Percentiles rank a stretch among this genome's conserved stretches.
Evolutionary conservation across 92 coral and sea anemone genomes (phyloP).

Genomic region (Virgularia gustaviana): DNA sequence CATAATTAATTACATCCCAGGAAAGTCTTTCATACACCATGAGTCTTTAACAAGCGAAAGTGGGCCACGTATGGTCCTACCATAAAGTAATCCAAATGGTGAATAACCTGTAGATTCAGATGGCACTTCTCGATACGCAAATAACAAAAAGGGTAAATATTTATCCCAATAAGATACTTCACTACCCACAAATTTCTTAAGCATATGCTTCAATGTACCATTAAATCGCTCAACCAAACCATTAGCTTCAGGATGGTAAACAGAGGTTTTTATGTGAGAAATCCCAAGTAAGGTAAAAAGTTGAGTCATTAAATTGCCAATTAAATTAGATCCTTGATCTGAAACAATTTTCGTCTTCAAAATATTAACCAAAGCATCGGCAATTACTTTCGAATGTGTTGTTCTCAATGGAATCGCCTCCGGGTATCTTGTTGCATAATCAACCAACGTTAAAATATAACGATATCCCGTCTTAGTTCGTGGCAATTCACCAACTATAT

Average conservation of each 20-base stretch:
- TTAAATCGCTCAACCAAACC: conserved; percentile 46
- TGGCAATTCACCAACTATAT: conserved; percentile 55
- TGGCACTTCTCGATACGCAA: conserved; percentile 43
- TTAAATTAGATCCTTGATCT: conserved; percentile 51
- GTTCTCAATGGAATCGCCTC: conserved; percentile 7
- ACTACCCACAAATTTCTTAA: conserved; percentile 25
- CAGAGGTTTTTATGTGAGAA: conserved; percentile 8
- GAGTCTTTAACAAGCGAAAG: neutral
- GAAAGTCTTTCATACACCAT: neutral
- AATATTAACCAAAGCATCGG: conserved; percentile 9
- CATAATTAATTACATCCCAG: conserved; percentile 9
- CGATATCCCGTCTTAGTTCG: conserved; percentile 8
- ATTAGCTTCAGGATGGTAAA: conserved; percentile 49
- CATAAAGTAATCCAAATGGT: conserved; percentile 38
- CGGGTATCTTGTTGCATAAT: neutral
- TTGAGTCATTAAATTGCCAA: conserved; percentile 35
- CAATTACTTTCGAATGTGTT: neutral
- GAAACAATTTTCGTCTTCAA: conserved; percentile 45
- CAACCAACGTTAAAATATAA: neutral
- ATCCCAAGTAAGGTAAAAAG: conserved; percentile 26
- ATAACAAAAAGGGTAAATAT: conserved; percentile 36
- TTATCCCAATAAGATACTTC: conserved; percentile 28
- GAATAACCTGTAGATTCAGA: conserved; percentile 43
- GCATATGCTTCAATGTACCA: conserved; percentile 35
- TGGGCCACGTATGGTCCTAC: conserved; percentile 10